Evolutionary conservation across 2,797 vertebrate genomes (phyloP).

Genomic region (Brotula barbata): DNA sequence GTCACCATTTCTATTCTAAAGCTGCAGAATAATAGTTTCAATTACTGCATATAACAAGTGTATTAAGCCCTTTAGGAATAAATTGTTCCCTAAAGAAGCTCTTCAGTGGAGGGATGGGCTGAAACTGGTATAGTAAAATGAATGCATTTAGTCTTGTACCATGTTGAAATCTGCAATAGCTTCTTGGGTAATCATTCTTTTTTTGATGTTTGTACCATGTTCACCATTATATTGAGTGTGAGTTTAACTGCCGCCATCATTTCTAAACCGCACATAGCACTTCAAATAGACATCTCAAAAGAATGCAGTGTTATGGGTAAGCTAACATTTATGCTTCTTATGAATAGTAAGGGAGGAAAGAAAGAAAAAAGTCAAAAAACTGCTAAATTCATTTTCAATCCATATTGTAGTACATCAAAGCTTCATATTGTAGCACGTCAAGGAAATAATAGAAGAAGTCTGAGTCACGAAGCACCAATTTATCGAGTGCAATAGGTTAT

Average conservation of each 20-base stretch:
- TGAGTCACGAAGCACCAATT: too few relatives aligned
- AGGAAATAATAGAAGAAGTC: too few relatives aligned
- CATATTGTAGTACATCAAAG: too few relatives aligned
- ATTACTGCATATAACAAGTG: neutral
- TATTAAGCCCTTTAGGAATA: slow-evolving; percentile 2
- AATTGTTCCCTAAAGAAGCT: neutral
- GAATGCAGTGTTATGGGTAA: neutral
- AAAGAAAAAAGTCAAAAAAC: too few relatives aligned
- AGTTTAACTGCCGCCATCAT: neutral
- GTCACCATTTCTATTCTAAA: neutral
- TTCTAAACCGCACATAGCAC: slow-evolving; percentile 1
- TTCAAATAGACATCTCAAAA: slow-evolving; percentile 1
- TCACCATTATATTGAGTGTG: neutral
- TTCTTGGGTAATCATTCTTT: neutral
- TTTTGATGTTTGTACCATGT: neutral
- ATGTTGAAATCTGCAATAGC: neutral
- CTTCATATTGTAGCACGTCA: too few relatives aligned
- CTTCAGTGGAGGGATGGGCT: neutral
- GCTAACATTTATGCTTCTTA: neutral
- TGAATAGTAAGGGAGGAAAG: neutral
- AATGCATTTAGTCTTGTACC: neutral
- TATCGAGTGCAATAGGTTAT: too few relatives aligned
- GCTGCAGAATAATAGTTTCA: slow-evolving; percentile 19
- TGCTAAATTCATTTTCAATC: too few relatives aligned
- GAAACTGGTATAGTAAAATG: neutral